These are phyloP conservation scores for Rostratula benghalensis DNA, from an alignment of 2,113 vertebrate genomes.

Conservation along the genomic window DNA sequence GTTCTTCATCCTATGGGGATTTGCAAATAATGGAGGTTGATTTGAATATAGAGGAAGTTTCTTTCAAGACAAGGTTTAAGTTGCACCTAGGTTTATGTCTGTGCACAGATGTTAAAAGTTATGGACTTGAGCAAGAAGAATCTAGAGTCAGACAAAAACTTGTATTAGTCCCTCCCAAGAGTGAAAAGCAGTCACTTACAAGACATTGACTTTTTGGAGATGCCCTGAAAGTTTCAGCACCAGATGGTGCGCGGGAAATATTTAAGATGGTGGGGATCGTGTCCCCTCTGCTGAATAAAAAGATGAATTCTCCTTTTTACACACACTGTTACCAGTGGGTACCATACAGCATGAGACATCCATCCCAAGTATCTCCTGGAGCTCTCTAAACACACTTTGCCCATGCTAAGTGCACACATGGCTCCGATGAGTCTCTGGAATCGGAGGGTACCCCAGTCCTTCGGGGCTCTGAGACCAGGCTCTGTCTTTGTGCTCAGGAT, in stretches of 20 bases:
- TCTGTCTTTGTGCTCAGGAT: neutral
- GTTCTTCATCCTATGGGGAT: neutral
- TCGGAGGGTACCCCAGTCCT: neutral
- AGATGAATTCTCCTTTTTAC: neutral
- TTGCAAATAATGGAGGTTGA: neutral
- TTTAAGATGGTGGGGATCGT: neutral
- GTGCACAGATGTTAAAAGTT: neutral
- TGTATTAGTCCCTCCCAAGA: neutral
- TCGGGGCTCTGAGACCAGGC: neutral
- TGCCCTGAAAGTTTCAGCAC: neutral
- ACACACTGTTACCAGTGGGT: fast-evolving
- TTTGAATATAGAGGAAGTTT: neutral
- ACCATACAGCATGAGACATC: neutral
- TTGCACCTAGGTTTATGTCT: neutral
- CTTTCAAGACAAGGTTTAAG: neutral
- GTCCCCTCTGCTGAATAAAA: neutral
- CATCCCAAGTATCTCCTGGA: fast-evolving
- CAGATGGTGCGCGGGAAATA: neutral
- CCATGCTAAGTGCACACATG: fast-evolving
- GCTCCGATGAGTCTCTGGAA: neutral
- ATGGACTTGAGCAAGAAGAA: neutral
- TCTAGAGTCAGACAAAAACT: neutral
- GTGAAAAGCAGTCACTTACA: neutral
- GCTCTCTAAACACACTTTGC: neutral
- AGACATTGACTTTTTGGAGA: neutral